Base-by-base conservation (phyloP, 2,113 vertebrate species). In the Tyrannus savana region DNA sequence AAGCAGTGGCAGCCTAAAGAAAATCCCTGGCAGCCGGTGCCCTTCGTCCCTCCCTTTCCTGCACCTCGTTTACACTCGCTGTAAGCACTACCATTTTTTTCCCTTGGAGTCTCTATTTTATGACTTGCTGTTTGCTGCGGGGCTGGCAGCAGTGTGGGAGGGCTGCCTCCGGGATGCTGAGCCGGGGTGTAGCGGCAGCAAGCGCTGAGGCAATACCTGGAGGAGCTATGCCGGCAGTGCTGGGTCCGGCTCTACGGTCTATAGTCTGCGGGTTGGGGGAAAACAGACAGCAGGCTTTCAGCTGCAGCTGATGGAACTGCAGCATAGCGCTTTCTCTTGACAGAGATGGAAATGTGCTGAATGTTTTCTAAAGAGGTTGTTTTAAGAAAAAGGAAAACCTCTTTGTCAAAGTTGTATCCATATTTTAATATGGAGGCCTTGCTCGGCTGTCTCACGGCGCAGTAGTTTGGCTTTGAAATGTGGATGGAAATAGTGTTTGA, bases 161-260 rank as follows among this genome's bases (percentile, higher is more conserved):
- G 31, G 74, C 50, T 84, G 64, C 35, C 25, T 16, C 0, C 1
- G 16, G 30, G 25, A 3, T 24, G 79, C 74, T 9, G 44, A 23
- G 12, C 4, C 47, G 1, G 25, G 35, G 1, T 35, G 14, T 6
- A 21, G 63, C 0, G 0, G 49, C 68, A 52, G 49, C 68, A 56
- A 27, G 41, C 2, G 3, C 27, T 81, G 15, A 17, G 46, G 47
- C 56, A 28, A 62, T 49, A 35, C 35, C 12, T 31, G 71, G 6
- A 56, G 46, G 24, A 67, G 50, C 56, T 49, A 8, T 66, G 59
- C 30, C 0, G 0, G 11, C 25, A 2, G 7, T 7, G 14, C 37
- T 42, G 60, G 27, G 33, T 73, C 37, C 0, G 0, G 76, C 39
- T 44, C 64, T 58, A 5, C 0, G 1, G 6, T 22, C 18, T 33